A percentile compares a stretch with the other conserved stretches of the same genome.
Conservation (phyloP, 2,888 invertebrate genomes). For the Euspilapteryx auroguttella region DNA sequence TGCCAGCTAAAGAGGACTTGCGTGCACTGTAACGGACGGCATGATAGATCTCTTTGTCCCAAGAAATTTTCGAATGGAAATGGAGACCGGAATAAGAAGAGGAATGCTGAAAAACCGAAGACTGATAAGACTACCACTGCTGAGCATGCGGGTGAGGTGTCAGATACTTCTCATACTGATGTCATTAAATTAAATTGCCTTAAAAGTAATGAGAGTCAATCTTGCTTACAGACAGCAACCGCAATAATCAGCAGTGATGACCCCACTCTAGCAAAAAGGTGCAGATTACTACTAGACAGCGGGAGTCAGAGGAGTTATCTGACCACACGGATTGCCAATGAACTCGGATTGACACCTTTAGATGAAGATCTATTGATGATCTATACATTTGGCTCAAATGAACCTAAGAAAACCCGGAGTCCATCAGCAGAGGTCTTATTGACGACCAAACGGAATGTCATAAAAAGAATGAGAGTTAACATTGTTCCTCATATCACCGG, state of each 20-base stretch:
- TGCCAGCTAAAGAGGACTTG: neutral
- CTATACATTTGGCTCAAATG: neutral
- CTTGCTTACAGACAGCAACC: conserved; percentile 2
- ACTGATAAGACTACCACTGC: too few species aligned
- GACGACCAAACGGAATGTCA: neutral
- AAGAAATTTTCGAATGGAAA: too few species aligned
- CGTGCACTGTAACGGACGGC: neutral
- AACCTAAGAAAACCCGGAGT: neutral
- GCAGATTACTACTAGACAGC: conserved; percentile 2
- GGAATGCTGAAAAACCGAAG: too few species aligned
- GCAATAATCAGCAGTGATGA: neutral
- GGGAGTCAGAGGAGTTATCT: conserved; percentile 6
- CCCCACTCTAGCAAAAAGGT: neutral
- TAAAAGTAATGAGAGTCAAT: neutral
- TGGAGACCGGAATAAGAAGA: too few species aligned
- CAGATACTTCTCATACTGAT: too few species aligned
- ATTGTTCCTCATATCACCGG: conserved; percentile 2
- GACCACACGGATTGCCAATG: neutral
- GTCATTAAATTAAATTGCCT: too few species aligned
- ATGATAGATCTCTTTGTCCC: conserved; percentile 1
- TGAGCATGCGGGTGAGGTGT: too few species aligned
- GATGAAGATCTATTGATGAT: neutral
- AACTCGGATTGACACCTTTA: neutral
- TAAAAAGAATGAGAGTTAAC: conserved; percentile 1
- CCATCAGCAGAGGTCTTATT: conserved; percentile 1